Evolutionary conservation across 1,140 invertebrate species (phyloP).

Genomic region (Drosophila virilis): DNA sequence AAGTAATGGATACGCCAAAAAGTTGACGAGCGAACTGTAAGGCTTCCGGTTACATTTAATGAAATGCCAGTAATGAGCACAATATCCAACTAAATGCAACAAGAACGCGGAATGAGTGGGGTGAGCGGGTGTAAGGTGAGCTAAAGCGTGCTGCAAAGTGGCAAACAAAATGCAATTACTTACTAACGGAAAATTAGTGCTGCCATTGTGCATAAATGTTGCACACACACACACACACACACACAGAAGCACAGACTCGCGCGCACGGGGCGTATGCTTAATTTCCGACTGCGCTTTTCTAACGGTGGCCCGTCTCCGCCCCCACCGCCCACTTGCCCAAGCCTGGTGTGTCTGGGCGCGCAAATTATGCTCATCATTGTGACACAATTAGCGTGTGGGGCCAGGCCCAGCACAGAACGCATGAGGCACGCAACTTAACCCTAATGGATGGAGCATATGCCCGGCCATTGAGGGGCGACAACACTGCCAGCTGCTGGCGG

Average conservation of each 20-base stretch:
- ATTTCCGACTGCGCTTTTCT: constrained; percentile 56
- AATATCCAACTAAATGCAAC: neutral
- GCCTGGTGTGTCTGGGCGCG: constrained; percentile 42
- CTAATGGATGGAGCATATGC: constrained; percentile 63
- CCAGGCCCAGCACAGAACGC: constrained; percentile 21
- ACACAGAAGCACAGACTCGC: constrained; percentile 44
- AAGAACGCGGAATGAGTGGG: neutral
- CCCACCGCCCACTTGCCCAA: neutral
- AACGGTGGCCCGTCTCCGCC: constrained; percentile 8
- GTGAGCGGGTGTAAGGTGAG: constrained; percentile 1
- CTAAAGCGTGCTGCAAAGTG: constrained; percentile 15
- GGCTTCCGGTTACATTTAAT: constrained; percentile 54
- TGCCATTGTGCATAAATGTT: constrained; percentile 42
- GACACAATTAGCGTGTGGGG: constrained; percentile 68
- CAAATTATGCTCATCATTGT: constrained; percentile 81
- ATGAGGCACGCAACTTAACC: constrained; percentile 60
- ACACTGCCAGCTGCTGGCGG: constrained; percentile 27
- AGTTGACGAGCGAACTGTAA: constrained; percentile 19
- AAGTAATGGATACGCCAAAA: constrained; percentile 43
- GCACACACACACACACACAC: constrained; percentile 16
- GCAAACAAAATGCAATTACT: constrained; percentile 71
- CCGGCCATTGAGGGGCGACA: constrained; percentile 4
- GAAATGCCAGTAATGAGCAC: constrained; percentile 35
- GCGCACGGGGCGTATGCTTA: constrained; percentile 72
- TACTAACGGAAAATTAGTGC: constrained; percentile 78